Evolutionary conservation across 2,797 vertebrate genomes (phyloP).

Genomic region (Staurois parvus): DNA sequence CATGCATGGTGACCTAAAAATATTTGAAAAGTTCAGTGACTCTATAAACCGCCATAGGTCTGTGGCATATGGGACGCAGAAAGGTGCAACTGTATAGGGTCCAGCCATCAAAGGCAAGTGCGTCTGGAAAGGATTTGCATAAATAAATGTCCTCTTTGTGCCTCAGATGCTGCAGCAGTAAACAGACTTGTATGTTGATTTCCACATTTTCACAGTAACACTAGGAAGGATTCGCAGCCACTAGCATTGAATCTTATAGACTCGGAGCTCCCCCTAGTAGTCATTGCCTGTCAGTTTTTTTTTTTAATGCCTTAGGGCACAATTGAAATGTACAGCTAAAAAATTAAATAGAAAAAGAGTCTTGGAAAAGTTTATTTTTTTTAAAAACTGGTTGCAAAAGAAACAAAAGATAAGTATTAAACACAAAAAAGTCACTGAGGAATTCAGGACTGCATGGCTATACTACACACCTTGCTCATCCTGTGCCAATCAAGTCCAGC

Average conservation of each 20-base stretch:
- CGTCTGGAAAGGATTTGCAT: slow-evolving; percentile 13
- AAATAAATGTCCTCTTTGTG: slow-evolving; percentile 53
- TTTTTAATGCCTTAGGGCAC: slow-evolving; percentile 54
- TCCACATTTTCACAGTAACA: slow-evolving; percentile 39
- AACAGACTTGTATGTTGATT: slow-evolving; percentile 51
- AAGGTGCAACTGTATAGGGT: slow-evolving; percentile 10
- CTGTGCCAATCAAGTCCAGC: background rate
- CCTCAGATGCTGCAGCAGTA: slow-evolving; percentile 62
- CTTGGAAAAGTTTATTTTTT: slow-evolving; percentile 77
- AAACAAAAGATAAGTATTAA: background rate
- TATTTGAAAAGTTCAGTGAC: too few species aligned
- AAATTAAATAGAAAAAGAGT: slow-evolving; percentile 60
- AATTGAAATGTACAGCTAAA: slow-evolving; percentile 61
- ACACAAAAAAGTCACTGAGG: background rate
- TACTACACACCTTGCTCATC: background rate
- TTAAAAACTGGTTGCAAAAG: slow-evolving; percentile 64
- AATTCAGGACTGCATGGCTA: background rate
- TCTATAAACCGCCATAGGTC: background rate
- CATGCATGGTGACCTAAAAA: too few species aligned
- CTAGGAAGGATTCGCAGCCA: slow-evolving; percentile 37
- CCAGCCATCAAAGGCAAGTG: slow-evolving; percentile 25
- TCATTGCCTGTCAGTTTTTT: slow-evolving; percentile 62
- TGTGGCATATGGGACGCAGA: slow-evolving; percentile 2
- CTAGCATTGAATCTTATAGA: slow-evolving; percentile 72
- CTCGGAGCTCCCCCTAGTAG: slow-evolving; percentile 95